These are phyloP conservation scores for Vidua chalybeata DNA, from an alignment of 2,113 vertebrate genomes.

Conservation along the genomic window DNA sequence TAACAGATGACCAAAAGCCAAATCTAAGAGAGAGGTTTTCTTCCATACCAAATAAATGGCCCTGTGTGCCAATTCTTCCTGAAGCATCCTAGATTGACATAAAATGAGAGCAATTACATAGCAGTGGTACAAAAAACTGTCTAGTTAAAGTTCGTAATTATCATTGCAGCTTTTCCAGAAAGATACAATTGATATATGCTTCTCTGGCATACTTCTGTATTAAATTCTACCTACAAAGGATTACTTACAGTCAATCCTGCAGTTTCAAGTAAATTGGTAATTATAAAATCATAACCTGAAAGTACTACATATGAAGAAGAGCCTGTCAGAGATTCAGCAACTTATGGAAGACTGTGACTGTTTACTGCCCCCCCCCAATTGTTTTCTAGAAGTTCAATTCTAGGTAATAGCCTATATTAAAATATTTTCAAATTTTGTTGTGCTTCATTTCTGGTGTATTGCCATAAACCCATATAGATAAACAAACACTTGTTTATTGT, in stretches of 20 bases:
- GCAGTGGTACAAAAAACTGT: neutral
- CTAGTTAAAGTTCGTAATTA: neutral
- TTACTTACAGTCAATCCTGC: neutral
- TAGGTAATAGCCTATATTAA: neutral
- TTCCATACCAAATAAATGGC: conserved; percentile 87
- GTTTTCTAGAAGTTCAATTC: neutral
- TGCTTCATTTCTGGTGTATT: neutral
- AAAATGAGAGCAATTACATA: neutral
- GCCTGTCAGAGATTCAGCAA: neutral
- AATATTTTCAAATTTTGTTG: neutral
- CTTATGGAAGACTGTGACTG: neutral
- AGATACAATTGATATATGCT: neutral
- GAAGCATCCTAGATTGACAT: conserved; percentile 80
- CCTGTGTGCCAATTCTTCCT: conserved; percentile 74
- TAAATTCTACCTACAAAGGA: neutral
- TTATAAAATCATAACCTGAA: neutral
- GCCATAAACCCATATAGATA: neutral
- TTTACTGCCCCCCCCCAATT: neutral
- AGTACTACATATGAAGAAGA: neutral
- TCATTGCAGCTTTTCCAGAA: neutral
- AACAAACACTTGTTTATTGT: neutral
- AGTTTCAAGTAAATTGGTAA: neutral
- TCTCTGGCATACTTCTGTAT: neutral
- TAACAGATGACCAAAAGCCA: conserved; percentile 83
- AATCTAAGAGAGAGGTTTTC: conserved; percentile 83